phyloP scores from a whole-genome alignment of 2,888 invertebrate species.

The Stegophylla sp. region DNA sequence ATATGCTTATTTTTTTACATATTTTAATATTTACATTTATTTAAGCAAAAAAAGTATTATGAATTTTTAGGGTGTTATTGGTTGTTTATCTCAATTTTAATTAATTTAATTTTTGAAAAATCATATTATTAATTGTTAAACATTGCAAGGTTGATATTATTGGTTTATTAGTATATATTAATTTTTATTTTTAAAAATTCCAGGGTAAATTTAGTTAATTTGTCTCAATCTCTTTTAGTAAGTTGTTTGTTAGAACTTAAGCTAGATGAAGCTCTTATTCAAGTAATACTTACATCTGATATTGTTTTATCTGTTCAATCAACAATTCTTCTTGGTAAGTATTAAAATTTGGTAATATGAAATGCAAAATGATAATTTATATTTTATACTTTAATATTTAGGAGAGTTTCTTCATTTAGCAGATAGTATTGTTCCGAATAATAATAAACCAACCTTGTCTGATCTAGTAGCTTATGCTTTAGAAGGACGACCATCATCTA shows the following conservation, averaged over 20 bases:
- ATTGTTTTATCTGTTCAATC: constrained; percentile 89
- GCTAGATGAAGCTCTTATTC: constrained; percentile 84
- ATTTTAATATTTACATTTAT: too few relatives aligned
- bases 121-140: too few relatives aligned
- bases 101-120: neutral
- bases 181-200: constrained; percentile 62
- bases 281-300: constrained; percentile 89
- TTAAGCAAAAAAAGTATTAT: neutral
- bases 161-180: neutral
- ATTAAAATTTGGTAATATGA: neutral
- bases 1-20: too few relatives aligned
- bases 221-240: constrained; percentile 86
- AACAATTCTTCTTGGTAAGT: constrained; percentile 80
- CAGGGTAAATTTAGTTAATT: constrained; percentile 88
- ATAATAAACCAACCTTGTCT: constrained; percentile 85
- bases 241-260: constrained; percentile 88
- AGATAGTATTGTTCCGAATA: constrained; percentile 85
- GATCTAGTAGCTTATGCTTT: constrained; percentile 76
- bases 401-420: constrained; percentile 87
- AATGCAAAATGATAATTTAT: neutral
- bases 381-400: constrained; percentile 63
- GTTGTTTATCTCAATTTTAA: neutral
- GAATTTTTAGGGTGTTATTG: neutral
- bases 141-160: neutral
- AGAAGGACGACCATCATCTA: constrained; percentile 61